A percentile compares a stretch with the other conserved stretches of the same genome.
These are phyloP conservation scores for Psittacara wagleri DNA, from an alignment of 2,113 vertebrate species.

Conservation along the genomic window DNA sequence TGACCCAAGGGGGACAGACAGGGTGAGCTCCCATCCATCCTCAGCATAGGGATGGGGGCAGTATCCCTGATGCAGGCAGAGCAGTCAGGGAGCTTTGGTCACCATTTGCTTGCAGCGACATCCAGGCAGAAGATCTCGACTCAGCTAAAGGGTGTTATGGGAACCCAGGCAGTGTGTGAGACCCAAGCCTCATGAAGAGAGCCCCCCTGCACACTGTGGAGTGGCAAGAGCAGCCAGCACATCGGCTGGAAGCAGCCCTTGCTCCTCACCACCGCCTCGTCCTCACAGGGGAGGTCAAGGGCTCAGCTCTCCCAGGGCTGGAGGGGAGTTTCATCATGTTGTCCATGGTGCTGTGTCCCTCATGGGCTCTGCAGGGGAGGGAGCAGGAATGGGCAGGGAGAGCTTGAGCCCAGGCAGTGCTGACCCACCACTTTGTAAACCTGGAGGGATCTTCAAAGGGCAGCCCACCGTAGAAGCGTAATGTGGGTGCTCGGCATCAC, in stretches of 20 bases:
- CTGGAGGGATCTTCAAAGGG: not conserved
- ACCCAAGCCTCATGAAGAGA: not conserved
- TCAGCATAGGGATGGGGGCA: not conserved
- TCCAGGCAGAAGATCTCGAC: not conserved
- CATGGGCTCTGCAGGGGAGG: not conserved
- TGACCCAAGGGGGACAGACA: not conserved
- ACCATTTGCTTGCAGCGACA: accelerated
- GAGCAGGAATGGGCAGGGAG: not conserved
- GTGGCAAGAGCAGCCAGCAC: not conserved
- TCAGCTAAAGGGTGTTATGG: not conserved
- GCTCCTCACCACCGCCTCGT: accelerated
- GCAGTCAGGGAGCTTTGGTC: not conserved
- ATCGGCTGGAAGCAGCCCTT: accelerated
- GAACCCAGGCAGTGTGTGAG: not conserved
- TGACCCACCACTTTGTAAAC: not conserved
- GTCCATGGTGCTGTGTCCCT: not conserved
- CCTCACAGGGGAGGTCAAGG: not conserved
- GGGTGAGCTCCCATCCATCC: not conserved
- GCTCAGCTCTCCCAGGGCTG: not conserved
- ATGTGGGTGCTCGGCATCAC: not conserved
- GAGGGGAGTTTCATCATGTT: not conserved
- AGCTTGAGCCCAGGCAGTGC: not conserved
- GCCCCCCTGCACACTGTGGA: not conserved
- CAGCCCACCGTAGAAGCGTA: not conserved
- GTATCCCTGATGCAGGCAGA: not conserved